phyloP scores from a whole-genome alignment of 1,140 invertebrate genomes.

The Parasteatoda tepidariorum region DNA sequence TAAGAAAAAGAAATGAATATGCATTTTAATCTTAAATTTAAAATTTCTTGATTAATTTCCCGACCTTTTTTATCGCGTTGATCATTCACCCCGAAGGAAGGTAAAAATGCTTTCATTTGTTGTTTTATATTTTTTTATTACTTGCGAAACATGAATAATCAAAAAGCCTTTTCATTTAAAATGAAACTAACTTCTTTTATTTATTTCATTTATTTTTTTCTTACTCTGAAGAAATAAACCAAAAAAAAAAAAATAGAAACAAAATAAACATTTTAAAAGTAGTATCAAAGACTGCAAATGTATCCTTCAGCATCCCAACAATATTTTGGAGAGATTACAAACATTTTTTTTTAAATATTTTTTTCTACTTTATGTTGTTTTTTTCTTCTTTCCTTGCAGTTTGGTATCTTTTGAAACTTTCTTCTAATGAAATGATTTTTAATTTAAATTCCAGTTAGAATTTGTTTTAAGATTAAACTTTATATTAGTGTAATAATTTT shows the following conservation, averaged over 20 bases:
- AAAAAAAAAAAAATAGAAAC: background rate
- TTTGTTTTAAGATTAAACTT: too few species aligned
- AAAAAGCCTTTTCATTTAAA: slow-evolving; percentile 14
- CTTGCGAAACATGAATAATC: slow-evolving; percentile 6
- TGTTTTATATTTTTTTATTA: background rate
- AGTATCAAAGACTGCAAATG: background rate
- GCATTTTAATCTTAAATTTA: background rate
- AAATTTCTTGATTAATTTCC: background rate
- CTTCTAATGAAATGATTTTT: too few species aligned
- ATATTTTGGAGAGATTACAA: slow-evolving; percentile 19
- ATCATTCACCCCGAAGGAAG: background rate
- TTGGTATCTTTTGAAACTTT: too few species aligned
- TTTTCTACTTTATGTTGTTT: background rate
- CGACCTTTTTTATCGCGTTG: background rate
- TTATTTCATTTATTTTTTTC: background rate
- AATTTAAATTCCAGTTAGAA: too few species aligned
- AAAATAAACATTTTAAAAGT: background rate
- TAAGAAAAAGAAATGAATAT: background rate
- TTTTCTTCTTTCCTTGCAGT: too few species aligned
- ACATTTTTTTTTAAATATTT: background rate
- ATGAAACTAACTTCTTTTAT: slow-evolving; percentile 11
- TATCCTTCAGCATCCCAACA: slow-evolving; percentile 9
- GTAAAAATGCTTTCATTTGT: background rate
- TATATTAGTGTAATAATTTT: too few species aligned
- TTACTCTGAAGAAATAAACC: background rate